phyloP scores from a whole-genome alignment of 1,140 invertebrate species.

The Calephelis virginiensis region DNA sequence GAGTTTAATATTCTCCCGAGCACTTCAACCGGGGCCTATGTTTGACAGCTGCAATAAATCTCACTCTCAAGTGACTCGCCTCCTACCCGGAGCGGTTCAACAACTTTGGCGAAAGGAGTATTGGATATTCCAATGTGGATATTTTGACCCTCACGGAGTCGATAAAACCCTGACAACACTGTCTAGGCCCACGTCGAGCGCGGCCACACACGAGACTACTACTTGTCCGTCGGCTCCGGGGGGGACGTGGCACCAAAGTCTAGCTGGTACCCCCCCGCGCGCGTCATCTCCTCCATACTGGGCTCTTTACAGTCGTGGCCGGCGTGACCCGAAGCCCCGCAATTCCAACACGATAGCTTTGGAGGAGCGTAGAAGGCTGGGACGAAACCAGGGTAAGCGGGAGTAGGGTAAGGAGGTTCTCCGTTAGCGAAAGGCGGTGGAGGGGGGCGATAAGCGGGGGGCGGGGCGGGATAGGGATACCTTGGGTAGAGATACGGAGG shows the following conservation, averaged over 20 bases:
- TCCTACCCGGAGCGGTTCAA: conserved; percentile 14
- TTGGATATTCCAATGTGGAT: conserved; percentile 7
- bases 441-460: conserved; percentile 63
- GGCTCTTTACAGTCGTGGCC: conserved; percentile 91
- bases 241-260: conserved; percentile 79
- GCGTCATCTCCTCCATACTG: conserved; percentile 92
- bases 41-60: conserved; percentile 4
- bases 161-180: conserved; percentile 17
- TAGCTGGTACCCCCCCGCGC: conserved; percentile 81
- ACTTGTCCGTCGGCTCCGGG: conserved; percentile 67
- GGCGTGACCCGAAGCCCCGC: conserved; percentile 86
- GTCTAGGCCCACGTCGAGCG: conserved; percentile 18
- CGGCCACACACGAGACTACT: conserved; percentile 31
- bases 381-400: conserved; percentile 74
- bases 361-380: conserved; percentile 79
- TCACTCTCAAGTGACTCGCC: not conserved
- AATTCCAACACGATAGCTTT: conserved; percentile 84
- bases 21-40: not conserved
- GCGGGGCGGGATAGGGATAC: conserved; percentile 69
- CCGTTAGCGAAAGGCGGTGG: conserved; percentile 67
- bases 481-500: conserved; percentile 74
- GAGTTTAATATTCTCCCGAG: too few species aligned
- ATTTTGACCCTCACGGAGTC: conserved; percentile 18
- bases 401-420: conserved; percentile 70
- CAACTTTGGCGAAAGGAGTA: conserved; percentile 16